Base-by-base conservation (phyloP, 53 echinoderm and acorn worm species). In the Hippasteria phrygiana region DNA sequence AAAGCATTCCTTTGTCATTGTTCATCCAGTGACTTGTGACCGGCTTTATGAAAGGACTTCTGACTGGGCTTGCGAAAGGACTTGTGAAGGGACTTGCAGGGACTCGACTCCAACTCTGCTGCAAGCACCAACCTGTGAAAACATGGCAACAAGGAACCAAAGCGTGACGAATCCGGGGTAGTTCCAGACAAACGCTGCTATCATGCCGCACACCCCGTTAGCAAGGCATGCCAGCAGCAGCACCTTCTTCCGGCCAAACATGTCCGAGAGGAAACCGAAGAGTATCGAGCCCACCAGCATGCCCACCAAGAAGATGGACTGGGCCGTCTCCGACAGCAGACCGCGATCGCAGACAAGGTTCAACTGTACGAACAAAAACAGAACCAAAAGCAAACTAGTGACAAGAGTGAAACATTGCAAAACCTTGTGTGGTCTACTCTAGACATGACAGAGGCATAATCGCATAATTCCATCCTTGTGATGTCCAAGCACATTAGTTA, bases 61-160 rank as follows among this genome's bases (percentile, higher is more conserved):
- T n/a, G n/a, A n/a, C n/a, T n/a, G n/a, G n/a, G n/a, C n/a, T n/a
- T n/a, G n/a, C n/a, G n/a, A n/a, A n/a, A n/a, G n/a, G n/a, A n/a
- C n/a, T n/a, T n/a, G n/a, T n/a, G n/a, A n/a, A n/a, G n/a, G n/a
- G n/a, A n/a, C n/a, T n/a, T n/a, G n/a, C n/a, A n/a, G n/a, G n/a
- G n/a, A n/a, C n/a, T n/a, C n/a, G n/a, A n/a, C n/a, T n/a, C n/a
- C n/a, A n/a, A n/a, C n/a, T n/a, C n/a, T n/a, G n/a, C n/a, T n/a
- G n/a, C n/a, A n/a, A n/a, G 20, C 39, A 47, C 74, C n/a, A 38
- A 90, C 90, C 90, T 90, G 90, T 71, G 73, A 32, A 38, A 90
- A 55, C 36, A 90, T 6, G 22, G 56, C 90, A 34, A 83, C 26
- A 0, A 72, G 33, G 62, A 90, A 82, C 90, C 90, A 90, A 43